A percentile compares a stretch with the other conserved stretches of the same genome.
These are phyloP conservation scores for Drosophila kambysellisi DNA, from an alignment of 2,888 invertebrate genomes.

Conservation along the genomic window DNA sequence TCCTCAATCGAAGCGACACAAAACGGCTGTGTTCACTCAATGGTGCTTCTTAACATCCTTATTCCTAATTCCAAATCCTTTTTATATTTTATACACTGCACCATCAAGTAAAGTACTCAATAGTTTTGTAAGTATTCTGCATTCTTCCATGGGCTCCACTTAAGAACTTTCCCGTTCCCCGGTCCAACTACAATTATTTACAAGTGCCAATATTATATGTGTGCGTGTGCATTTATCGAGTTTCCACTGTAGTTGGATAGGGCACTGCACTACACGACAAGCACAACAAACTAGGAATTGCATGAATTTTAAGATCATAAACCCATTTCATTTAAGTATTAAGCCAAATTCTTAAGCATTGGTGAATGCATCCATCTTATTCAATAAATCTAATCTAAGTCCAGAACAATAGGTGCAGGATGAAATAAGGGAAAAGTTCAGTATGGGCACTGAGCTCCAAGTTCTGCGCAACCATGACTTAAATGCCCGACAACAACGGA, in stretches of 20 bases:
- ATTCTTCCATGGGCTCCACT: not conserved
- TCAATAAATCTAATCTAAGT: not conserved
- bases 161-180: not conserved
- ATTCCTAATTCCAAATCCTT: not conserved
- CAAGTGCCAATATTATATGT: conserved; percentile 11
- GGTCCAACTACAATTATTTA: not conserved
- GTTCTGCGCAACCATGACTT: no score
- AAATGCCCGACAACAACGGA: no score
- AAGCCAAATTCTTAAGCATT: not conserved
- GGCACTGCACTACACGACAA: not conserved
- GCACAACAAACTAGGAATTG: not conserved
- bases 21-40: conserved; percentile 46
- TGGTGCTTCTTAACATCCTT: conserved; percentile 22
- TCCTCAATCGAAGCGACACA: conserved; percentile 16
- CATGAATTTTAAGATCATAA: not conserved
- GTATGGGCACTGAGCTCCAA: no score
- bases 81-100: conserved; percentile 9
- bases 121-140: conserved; percentile 31
- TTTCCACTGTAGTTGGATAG: conserved; percentile 11
- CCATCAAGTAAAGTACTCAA: conserved; percentile 48
- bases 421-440: no score
- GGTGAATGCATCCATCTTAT: not conserved
- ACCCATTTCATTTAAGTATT: not conserved
- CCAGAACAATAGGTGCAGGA: not conserved
- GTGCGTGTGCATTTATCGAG: conserved; percentile 7